A percentile compares a stretch with the other conserved stretches of the same genome.
Evolutionary conservation across 2,113 vertebrate species (phyloP).

Genomic region (Hydrochoerus hydrochaeris): DNA sequence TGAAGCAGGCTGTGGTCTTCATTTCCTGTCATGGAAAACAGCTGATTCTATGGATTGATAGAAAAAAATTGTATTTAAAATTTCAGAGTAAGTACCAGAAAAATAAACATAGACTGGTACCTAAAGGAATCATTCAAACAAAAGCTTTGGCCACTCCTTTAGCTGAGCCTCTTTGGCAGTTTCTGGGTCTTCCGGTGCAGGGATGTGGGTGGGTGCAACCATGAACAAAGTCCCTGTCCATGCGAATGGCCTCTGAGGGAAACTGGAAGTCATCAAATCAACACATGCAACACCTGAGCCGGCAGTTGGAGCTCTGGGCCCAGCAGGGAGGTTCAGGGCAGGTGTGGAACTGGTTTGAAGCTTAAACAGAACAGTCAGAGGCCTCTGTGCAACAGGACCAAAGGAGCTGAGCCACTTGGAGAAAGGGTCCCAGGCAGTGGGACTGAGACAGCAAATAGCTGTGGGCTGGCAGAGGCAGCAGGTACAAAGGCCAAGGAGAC

Average conservation of each 20-base stretch:
- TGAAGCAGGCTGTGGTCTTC: background rate
- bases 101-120: background rate
- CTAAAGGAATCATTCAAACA: background rate
- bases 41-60: background rate
- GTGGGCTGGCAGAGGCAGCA: no score
- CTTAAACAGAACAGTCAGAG: background rate
- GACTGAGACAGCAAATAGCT: background rate
- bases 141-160: background rate
- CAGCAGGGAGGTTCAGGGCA: background rate
- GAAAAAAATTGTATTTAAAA: slow-evolving; percentile 22
- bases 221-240: background rate
- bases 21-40: background rate
- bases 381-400: background rate
- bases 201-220: background rate
- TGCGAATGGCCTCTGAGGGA: background rate
- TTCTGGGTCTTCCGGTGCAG: background rate
- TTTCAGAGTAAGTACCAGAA: slow-evolving; percentile 19
- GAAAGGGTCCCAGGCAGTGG: background rate
- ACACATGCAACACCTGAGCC: background rate
- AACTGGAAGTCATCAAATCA: background rate
- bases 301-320: background rate
- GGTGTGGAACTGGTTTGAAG: background rate
- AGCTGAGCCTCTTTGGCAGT: background rate
- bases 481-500: background rate
- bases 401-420: background rate